Conservation (phyloP, 2,888 invertebrate species). For the Cephonodes hylas region DNA sequence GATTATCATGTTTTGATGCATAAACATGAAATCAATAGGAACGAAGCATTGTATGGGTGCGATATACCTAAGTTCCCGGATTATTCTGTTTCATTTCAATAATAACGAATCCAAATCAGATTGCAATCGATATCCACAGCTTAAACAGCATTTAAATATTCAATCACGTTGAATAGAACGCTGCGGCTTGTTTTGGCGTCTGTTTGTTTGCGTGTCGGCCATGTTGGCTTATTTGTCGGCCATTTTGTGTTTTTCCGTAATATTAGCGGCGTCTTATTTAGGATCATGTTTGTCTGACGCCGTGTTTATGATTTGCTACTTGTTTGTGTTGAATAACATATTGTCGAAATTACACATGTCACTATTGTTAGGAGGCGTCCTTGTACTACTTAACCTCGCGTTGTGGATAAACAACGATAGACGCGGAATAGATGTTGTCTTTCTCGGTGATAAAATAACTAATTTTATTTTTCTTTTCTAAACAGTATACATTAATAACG, state of each 20-base stretch:
- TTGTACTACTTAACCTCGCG: not conserved
- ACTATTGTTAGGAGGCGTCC: not conserved
- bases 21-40: no score
- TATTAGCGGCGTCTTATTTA: not conserved
- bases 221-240: not conserved
- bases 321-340: not conserved
- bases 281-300: not conserved
- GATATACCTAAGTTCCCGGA: not conserved
- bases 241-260: not conserved
- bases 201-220: not conserved
- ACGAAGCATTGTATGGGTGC: not conserved
- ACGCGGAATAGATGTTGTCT: not conserved
- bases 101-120: not conserved
- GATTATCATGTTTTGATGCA: no score
- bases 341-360: not conserved
- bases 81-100: not conserved
- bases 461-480: not conserved
- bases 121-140: not conserved
- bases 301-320: not conserved
- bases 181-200: not conserved
- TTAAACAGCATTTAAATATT: not conserved
- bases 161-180: not conserved
- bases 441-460: not conserved
- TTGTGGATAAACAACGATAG: no score
- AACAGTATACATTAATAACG: no score